Percentiles rank a stretch among this genome's conserved stretches.
Evolutionary conservation across 2,888 invertebrate genomes (phyloP).

Genomic region (Metalampra italica): DNA sequence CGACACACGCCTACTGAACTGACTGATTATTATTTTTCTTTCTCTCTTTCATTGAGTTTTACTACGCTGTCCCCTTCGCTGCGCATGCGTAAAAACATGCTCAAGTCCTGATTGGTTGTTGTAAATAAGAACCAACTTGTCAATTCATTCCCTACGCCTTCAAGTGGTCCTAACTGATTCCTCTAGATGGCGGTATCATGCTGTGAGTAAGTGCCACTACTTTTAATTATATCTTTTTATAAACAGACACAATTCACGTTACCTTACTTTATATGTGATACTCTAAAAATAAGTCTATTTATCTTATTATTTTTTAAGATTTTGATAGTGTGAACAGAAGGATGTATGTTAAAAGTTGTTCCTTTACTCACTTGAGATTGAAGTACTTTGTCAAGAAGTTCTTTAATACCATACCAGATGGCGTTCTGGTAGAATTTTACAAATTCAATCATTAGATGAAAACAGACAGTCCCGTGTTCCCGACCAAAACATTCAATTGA

Average conservation of each 20-base stretch:
- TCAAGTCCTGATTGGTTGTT: conserved; percentile 24
- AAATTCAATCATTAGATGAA: conserved; percentile 51
- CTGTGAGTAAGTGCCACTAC: not conserved
- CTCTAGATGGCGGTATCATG: conserved; percentile 27
- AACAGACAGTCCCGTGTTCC: conserved; percentile 15
- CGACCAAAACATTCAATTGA: conserved; percentile 65
- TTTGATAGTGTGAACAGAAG: no score
- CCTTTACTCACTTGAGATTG: not conserved
- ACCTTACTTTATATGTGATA: no score
- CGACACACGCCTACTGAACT: conserved; percentile 54
- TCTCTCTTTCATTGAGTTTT: conserved; percentile 53
- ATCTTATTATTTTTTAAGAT: no score
- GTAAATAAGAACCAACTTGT: conserved; percentile 14
- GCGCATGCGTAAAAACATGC: conserved; percentile 64
- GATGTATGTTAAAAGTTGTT: not conserved
- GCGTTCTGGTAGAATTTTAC: conserved; percentile 24
- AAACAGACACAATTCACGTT: no score
- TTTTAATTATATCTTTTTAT: not conserved
- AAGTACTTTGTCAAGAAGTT: conserved; percentile 8
- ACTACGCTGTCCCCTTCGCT: conserved; percentile 50
- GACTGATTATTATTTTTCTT: conserved; percentile 24
- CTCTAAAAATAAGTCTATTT: no score
- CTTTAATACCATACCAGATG: conserved; percentile 25
- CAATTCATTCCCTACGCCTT: conserved; percentile 15
- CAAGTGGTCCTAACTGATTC: conserved; percentile 10